Percentiles rank a stretch among this genome's conserved stretches.
phyloP scores from a whole-genome alignment of 2,113 vertebrate genomes.

The Halichoerus grypus region DNA sequence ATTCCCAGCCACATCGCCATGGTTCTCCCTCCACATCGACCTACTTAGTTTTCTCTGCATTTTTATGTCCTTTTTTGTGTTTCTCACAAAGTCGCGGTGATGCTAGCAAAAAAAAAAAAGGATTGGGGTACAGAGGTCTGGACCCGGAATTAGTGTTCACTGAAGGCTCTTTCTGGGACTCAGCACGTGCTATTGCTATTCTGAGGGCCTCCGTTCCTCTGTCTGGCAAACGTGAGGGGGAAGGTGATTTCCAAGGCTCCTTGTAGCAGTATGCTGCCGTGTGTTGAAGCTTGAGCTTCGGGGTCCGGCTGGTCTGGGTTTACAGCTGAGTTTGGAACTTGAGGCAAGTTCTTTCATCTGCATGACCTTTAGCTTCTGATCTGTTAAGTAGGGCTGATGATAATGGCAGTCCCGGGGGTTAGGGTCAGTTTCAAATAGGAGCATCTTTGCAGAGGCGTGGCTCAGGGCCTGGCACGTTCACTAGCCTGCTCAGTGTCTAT shows the following conservation, averaged over 20 bases:
- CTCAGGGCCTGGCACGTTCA: background rate
- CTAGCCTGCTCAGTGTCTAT: rapidly evolving
- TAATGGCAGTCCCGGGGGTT: background rate
- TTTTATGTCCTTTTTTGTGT: background rate
- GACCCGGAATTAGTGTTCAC: background rate
- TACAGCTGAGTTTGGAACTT: background rate
- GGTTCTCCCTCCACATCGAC: background rate
- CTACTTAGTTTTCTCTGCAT: background rate
- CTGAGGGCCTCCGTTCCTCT: background rate
- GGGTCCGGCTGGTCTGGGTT: background rate
- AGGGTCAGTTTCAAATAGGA: background rate
- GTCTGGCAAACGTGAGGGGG: rapidly evolving
- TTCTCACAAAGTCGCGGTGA: background rate
- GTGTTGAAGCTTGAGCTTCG: background rate
- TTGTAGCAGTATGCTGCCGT: background rate
- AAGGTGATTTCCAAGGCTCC: background rate
- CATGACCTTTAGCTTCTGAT: background rate
- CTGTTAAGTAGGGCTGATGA: background rate
- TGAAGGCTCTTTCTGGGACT: background rate
- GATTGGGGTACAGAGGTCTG: background rate
- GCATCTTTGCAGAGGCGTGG: rapidly evolving
- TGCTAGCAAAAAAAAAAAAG: background rate
- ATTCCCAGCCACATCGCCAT: background rate
- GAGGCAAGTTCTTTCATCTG: background rate
- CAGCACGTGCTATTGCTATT: background rate